These are phyloP conservation scores for Python bivittatus DNA, from an alignment of 2,113 vertebrate species.

Conservation along the genomic window DNA sequence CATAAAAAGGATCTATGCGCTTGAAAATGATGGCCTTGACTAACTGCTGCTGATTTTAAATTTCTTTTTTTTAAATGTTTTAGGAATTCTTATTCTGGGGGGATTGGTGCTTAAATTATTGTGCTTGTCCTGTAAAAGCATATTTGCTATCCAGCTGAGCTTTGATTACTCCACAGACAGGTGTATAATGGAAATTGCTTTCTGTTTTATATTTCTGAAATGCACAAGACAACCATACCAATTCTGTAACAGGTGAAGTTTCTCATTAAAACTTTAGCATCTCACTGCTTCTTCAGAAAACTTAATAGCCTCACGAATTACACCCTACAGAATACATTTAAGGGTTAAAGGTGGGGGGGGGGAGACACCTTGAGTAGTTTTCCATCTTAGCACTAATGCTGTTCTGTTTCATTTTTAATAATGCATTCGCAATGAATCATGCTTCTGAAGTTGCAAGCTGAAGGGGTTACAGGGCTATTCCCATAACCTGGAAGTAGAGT, in stretches of 20 bases:
- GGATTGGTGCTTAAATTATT: constrained; percentile 1
- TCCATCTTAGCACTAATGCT: not conserved
- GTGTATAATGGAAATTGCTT: not conserved
- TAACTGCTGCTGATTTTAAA: constrained; percentile 2
- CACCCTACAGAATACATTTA: not conserved
- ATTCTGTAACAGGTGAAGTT: not conserved
- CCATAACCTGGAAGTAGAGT: not conserved
- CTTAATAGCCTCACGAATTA: constrained; percentile 31
- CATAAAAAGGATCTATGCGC: constrained; percentile 26
- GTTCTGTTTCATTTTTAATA: not conserved
- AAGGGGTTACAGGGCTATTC: not conserved
- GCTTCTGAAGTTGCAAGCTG: not conserved
- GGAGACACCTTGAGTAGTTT: not conserved
- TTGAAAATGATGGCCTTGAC: constrained; percentile 17
- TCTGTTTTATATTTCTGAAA: constrained; percentile 36
- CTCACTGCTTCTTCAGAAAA: constrained; percentile 36
- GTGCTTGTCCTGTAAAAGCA: not conserved
- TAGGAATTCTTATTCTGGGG: not conserved
- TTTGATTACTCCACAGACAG: not conserved
- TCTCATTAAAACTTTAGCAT: not conserved
- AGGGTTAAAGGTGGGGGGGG: not conserved
- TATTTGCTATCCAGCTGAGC: constrained; percentile 4
- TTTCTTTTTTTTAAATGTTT: not conserved
- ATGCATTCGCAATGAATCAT: not conserved
- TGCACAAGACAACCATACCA: constrained; percentile 9